Evolutionary conservation across 2,888 invertebrate genomes (phyloP), one percentile per base, ranked within the genome.

Genomic region (Blastobasis adustella): DNA sequence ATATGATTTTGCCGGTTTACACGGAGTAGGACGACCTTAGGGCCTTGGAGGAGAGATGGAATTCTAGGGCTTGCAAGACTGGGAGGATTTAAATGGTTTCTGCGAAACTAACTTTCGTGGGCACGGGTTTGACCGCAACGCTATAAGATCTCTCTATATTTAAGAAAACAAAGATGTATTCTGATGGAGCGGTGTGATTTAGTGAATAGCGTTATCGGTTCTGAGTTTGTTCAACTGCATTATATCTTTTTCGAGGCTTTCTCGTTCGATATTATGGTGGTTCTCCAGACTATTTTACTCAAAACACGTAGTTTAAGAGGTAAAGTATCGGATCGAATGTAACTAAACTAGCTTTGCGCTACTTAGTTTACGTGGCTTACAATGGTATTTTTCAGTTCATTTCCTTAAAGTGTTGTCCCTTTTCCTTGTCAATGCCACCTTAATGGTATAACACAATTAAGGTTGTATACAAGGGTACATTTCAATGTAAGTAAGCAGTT

Each of bases 131-230:
- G 73, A 84, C 86, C 86, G 67, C 86, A 84, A 73, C 62, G 79
- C 73, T 80, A 84, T 82, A 75, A 76, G 82, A 79, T 79, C 75
- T 77, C 72, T 65, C 73, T 73, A 71, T 66, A 70, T 73, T 71
- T 70, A 73, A 69, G 78, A 82, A 84, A 85, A 86, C 85, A 85
- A 85, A 82, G 84, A 82, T 83, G 70, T 63, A 63, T 76, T 76
- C 73, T 72, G 75, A 76, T 76, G 79, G 69, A 23, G 42, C 42
- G 69, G 53, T 61, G 62, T 83, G 84, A 85, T 85, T 85, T 84
- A 83, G 72, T 69, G 71, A 69, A 67, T 73, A 71, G 71, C 61
- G 65, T 75, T 46, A 41, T 36, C 38, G 62, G 62, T 59, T 59
- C 62, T 52, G 58, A 54, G 58, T 56, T 56, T 54, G 48, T 49